Evolutionary conservation across 2,797 vertebrate genomes (phyloP), one percentile per base, ranked within the genome.

Genomic region (Calcarius lapponicus): DNA sequence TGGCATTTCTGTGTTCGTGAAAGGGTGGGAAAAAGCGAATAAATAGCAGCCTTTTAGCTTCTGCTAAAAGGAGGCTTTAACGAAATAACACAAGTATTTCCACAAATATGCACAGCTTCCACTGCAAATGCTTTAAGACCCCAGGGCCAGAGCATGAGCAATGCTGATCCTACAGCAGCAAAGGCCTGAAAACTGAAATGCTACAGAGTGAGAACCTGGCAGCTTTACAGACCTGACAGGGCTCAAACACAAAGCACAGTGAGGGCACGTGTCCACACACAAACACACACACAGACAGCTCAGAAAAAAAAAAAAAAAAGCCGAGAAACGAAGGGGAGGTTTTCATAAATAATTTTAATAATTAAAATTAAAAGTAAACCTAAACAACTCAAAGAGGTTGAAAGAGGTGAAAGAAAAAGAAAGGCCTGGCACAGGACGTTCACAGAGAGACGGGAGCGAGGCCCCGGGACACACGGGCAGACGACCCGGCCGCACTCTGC

Each of bases 11-110:
- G 88, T 80, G 94, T 70, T 65, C 2, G 4, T 89, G 82, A 86
- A 89, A 92, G 92, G 92, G 92, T 95, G 93, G 94, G 95, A 95
- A 96, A 97, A 92, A 80, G 18, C 17, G 53, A 85, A 92, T 82
- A 94, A 96, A 97, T 20, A 95, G 94, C 43, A 47, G 86, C 78
- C 91, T 94, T 97, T 96, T 93, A 92, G 94, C 26, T 87, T 20
- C 29, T 61, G 83, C 25, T 94, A 96, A 93, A 96, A 93, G 92
- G 90, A 84, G 86, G 95, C 95, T 94, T 96, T 96, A 96, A 96
- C 18, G 12, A 74, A 80, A 76, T 21, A 36, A 78, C 64, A 88
- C 86, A 51, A 94, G 61, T 74, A 91, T 93, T 88, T 73, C 83
- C 87, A 93, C 67, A 91, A 79, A 83, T 29, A 62, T 19, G 70